Conservation (phyloP, 2,888 invertebrate species). For the Dicyrtomina minuta region DNA sequence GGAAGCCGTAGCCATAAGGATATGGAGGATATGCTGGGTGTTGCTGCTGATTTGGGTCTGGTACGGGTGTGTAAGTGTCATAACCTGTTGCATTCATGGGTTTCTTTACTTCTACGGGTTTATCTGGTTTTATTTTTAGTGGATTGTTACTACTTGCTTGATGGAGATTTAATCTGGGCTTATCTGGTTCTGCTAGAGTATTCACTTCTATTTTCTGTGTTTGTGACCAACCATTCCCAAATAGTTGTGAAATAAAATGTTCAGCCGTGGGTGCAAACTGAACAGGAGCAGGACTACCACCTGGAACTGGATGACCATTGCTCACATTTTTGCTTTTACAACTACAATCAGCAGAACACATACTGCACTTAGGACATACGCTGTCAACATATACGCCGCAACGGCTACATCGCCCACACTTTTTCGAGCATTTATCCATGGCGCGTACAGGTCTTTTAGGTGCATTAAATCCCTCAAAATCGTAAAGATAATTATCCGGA, state of each 20-base stretch:
- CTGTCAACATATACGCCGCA: constrained; percentile 45
- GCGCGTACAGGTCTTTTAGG: constrained; percentile 29
- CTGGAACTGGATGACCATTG: neutral
- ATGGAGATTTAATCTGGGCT: constrained; percentile 21
- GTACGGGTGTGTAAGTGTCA: constrained; percentile 17
- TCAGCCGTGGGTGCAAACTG: constrained; percentile 9
- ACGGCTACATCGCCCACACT: constrained; percentile 38
- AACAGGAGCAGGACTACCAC: neutral
- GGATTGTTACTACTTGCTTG: constrained; percentile 26
- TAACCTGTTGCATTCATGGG: constrained; percentile 18
- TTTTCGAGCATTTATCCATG: constrained; percentile 38
- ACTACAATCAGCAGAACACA: constrained; percentile 43
- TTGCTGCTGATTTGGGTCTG: neutral
- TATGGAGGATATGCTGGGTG: constrained; percentile 2
- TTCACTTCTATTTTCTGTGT: constrained; percentile 31
- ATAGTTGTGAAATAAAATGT: constrained; percentile 32
- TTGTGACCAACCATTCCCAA: constrained; percentile 34
- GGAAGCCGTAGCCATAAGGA: neutral
- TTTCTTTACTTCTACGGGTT: neutral
- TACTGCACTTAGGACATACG: constrained; percentile 39
- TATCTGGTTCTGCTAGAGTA: constrained; percentile 14
- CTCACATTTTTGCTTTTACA: neutral
- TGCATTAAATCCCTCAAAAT: constrained; percentile 42
- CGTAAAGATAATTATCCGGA: constrained; percentile 47
- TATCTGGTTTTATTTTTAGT: constrained; percentile 1